Evolutionary conservation across 2,797 vertebrate species (phyloP).

Genomic region (Bovichtus variegatus): DNA sequence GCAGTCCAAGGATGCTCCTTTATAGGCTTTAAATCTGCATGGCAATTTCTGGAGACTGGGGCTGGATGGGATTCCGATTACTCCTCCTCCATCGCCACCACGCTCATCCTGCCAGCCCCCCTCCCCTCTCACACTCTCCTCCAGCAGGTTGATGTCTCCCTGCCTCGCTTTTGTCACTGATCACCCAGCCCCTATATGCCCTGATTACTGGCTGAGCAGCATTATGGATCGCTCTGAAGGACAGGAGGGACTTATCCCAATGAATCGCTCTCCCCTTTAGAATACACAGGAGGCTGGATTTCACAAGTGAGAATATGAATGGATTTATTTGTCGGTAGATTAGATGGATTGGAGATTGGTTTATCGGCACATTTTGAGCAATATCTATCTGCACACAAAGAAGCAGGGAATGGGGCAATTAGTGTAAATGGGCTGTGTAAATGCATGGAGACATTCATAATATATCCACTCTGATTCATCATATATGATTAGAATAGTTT

Average conservation of each 20-base stretch:
- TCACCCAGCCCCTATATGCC: conserved; percentile 77
- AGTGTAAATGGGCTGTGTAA: conserved; percentile 64
- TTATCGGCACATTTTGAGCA: conserved; percentile 57
- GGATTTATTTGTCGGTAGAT: conserved; percentile 68
- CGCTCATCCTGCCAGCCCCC: conserved; percentile 40
- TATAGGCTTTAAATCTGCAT: conserved; percentile 87
- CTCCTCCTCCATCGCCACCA: conserved; percentile 59
- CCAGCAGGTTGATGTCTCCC: conserved; percentile 82
- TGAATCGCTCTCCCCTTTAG: conserved; percentile 54
- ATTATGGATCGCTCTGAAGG: conserved; percentile 82
- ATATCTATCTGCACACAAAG: conserved; percentile 31
- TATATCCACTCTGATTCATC: conserved; percentile 58
- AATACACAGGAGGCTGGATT: conserved; percentile 45
- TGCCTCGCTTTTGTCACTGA: conserved; percentile 83
- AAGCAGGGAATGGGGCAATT: conserved; percentile 56
- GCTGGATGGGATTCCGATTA: conserved; percentile 83
- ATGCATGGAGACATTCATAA: conserved; percentile 64
- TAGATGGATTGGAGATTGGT: conserved; percentile 60
- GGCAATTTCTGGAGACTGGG: conserved; percentile 80
- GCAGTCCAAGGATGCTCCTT: conserved; percentile 76
- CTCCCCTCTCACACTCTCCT: conserved; percentile 42
- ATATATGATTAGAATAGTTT: conserved; percentile 52
- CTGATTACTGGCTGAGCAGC: conserved; percentile 81
- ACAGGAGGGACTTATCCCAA: conserved; percentile 71
- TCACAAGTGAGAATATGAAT: conserved; percentile 61